Conservation (phyloP, 2,113 vertebrate species). For the Gambusia affinis region DNA sequence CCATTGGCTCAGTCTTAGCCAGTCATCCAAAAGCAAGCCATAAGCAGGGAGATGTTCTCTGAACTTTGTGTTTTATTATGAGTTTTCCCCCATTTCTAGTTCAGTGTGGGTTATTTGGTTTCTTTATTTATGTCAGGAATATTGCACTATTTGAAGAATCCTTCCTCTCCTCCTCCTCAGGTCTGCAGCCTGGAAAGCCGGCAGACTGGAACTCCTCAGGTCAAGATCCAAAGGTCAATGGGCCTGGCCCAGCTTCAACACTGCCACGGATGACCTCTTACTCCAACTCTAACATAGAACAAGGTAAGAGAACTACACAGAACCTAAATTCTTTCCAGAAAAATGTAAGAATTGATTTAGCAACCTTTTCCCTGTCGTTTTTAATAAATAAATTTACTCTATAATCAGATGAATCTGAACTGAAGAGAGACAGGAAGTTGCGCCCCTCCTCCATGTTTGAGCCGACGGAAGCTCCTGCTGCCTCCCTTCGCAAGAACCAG, state of each 20-base stretch:
- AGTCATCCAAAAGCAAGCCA: slow-evolving; percentile 35
- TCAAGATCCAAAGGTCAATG: slow-evolving; percentile 71
- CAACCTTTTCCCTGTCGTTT: neutral
- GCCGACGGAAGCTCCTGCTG: slow-evolving; percentile 81
- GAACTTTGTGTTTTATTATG: slow-evolving; percentile 18
- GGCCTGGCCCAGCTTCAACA: slow-evolving; percentile 78
- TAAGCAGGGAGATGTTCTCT: slow-evolving; percentile 8
- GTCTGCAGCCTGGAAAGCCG: slow-evolving; percentile 65
- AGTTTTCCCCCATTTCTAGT: neutral
- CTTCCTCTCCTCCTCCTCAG: slow-evolving; percentile 13
- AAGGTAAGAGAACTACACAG: slow-evolving; percentile 74
- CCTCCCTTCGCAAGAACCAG: slow-evolving; percentile 91
- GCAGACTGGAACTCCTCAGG: slow-evolving; percentile 80
- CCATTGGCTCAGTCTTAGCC: slow-evolving; percentile 34
- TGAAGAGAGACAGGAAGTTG: slow-evolving; percentile 87
- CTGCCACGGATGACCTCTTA: slow-evolving; percentile 78
- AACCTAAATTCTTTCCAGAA: neutral
- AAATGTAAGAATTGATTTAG: neutral
- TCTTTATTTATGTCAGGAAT: neutral
- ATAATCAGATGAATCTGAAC: slow-evolving; percentile 81
- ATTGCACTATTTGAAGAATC: neutral
- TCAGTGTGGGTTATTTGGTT: neutral
- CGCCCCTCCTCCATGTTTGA: slow-evolving; percentile 95
- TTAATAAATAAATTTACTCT: slow-evolving; percentile 24
- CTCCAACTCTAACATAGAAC: slow-evolving; percentile 68